Conservation (phyloP, 2,888 invertebrate species). For the Penaeus monodon region DNA sequence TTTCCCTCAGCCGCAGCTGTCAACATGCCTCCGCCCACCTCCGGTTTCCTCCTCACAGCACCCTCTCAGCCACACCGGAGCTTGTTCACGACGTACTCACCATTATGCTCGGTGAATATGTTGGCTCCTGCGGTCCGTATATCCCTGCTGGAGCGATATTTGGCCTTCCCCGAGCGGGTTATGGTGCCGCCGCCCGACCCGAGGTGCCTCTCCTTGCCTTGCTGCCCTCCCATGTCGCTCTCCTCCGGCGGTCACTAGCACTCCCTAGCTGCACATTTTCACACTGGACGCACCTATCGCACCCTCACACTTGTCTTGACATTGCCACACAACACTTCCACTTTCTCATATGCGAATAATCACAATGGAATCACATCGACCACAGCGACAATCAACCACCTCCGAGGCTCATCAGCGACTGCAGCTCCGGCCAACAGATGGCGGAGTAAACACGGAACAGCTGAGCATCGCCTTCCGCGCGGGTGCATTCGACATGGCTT, state of each 20-base stretch:
- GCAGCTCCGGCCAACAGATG: slow-evolving; percentile 36
- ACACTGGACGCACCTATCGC: slow-evolving; percentile 15
- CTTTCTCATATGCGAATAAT: slow-evolving; percentile 18
- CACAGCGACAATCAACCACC: slow-evolving; percentile 24
- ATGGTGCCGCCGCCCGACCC: slow-evolving; percentile 54
- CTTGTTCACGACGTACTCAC: slow-evolving; percentile 75
- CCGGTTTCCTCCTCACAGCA: background rate
- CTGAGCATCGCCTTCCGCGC: slow-evolving; percentile 36
- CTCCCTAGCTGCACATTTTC: slow-evolving; percentile 34
- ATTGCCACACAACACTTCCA: slow-evolving; percentile 24
- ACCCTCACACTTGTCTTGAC: slow-evolving; percentile 32
- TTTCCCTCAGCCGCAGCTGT: slow-evolving; percentile 38
- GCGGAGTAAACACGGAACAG: slow-evolving; percentile 44
- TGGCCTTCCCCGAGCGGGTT: slow-evolving; percentile 65
- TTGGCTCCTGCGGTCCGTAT: slow-evolving; percentile 87
- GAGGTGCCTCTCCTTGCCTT: slow-evolving; percentile 61
- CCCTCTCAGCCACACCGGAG: background rate
- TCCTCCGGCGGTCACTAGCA: slow-evolving; percentile 19
- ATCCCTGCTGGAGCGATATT: slow-evolving; percentile 72
- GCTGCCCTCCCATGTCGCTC: slow-evolving; percentile 54
- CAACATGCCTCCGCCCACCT: slow-evolving; percentile 28
- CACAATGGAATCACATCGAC: slow-evolving; percentile 26
- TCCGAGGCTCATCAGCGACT: slow-evolving; percentile 36
- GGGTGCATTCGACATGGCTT: slow-evolving; percentile 25
- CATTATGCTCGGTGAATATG: slow-evolving; percentile 94